Percentiles rank a stretch among this genome's conserved stretches.
Evolutionary conservation across 1,140 invertebrate genomes (phyloP).

Genomic region (Micrasema minimum): DNA sequence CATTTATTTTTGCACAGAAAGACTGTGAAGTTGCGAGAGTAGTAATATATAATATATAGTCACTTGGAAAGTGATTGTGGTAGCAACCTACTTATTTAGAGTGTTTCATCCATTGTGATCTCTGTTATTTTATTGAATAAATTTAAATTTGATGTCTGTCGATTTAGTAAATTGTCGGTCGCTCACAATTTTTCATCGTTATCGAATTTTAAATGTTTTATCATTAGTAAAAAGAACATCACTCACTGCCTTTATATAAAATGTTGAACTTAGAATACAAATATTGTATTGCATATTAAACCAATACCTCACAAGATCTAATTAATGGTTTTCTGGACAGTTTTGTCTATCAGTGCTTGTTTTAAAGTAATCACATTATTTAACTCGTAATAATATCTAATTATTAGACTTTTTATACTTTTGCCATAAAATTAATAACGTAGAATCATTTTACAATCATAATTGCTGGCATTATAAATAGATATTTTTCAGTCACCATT

Average conservation of each 20-base stretch:
- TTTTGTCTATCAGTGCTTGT: constrained; percentile 37
- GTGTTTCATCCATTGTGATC: constrained; percentile 37
- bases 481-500: constrained; percentile 32
- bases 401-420: constrained; percentile 41
- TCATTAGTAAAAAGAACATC: constrained; percentile 53
- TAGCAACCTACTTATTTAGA: constrained; percentile 3
- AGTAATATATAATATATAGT: not conserved
- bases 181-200: constrained; percentile 46
- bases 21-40: constrained; percentile 11
- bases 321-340: constrained; percentile 32
- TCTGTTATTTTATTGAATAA: constrained; percentile 41
- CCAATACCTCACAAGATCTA: constrained; percentile 48
- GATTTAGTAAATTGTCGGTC: constrained; percentile 41
- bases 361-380: constrained; percentile 40
- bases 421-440: constrained; percentile 29
- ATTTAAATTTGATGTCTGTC: constrained; percentile 45
- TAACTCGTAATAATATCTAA: constrained; percentile 31
- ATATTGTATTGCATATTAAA: constrained; percentile 46
- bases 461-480: constrained; percentile 33
- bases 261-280: constrained; percentile 52
- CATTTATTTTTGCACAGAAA: constrained; percentile 44
- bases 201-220: constrained; percentile 50
- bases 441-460: constrained; percentile 32
- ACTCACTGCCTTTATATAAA: constrained; percentile 54
- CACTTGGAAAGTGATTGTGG: not conserved